Base-by-base conservation (phyloP, 2,797 vertebrate species). In the Microhierax caerulescens region DNA sequence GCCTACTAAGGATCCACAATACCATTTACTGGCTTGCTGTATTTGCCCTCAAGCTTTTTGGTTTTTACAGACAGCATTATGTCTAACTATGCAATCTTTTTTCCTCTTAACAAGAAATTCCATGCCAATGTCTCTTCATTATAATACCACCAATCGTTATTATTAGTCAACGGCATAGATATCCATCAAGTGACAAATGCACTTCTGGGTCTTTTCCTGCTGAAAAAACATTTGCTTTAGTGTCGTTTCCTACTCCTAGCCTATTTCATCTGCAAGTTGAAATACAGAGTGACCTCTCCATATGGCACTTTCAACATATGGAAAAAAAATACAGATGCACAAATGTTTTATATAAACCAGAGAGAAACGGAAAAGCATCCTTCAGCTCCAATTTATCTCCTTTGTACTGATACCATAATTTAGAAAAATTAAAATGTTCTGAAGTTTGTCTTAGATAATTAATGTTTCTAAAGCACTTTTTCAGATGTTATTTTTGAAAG, bases 291-390 rank as follows among this genome's bases (percentile, higher is more conserved):
- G 91, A 95, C 91, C 81, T 77, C 64, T 90, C 95, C 95, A 93
- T 86, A 95, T 83, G 92, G 93, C 56, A 80, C 56, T 74, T 90
- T 12, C 68, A 85, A 92, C 64, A 77, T 34, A 91, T 2, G 15
- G 47, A 59, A 50, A 56, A 89, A 90, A 90, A 65, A 90, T 79
- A 87, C 82, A 95, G 92, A 96, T 85, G 85, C 74, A 91, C 74
- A 77, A 94, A 85, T 56, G 77, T 85, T 91, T 94, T 91, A 51
- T 67, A 60, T 78, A 89, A 95, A 82, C 24, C 70, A 65, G 2
- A 11, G 24, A 59, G 39, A 89, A 96, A 89, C 10, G 59, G 65
- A 51, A 85, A 70, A 83, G 73, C 69, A 78, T 61, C 65, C 64
- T 80, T 86, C 88, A 47, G 64, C 54, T 89, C 68, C 21, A 34